Percentiles rank a stretch among this genome's conserved stretches.
Conservation (phyloP, 2,888 invertebrate species). For the Noctua janthe region DNA sequence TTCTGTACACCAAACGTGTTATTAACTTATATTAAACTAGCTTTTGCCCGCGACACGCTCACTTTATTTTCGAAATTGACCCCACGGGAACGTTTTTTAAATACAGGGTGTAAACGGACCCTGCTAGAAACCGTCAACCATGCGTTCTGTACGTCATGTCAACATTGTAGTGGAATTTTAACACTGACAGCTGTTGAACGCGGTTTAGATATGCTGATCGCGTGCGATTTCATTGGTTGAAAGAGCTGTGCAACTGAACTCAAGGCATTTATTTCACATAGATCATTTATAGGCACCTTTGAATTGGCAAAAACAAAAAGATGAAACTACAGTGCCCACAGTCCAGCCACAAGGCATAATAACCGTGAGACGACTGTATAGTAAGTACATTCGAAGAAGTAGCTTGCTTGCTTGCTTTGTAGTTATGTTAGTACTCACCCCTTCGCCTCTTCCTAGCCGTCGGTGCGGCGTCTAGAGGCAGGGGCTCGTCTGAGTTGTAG, state of each 20-base stretch:
- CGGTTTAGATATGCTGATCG: no score
- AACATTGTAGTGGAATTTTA: no score
- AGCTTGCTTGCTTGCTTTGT: not conserved
- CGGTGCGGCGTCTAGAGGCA: constrained; percentile 80
- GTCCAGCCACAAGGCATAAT: not conserved
- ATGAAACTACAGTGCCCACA: not conserved
- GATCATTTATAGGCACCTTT: not conserved
- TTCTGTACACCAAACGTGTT: constrained; percentile 82
- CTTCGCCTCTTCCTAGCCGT: constrained; percentile 76
- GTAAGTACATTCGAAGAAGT: not conserved
- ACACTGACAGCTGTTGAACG: no score
- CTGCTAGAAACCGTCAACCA: not conserved
- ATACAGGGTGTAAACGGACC: not conserved
- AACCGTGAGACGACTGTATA: not conserved
- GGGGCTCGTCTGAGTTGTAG: constrained; percentile 85
- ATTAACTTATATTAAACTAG: not conserved
- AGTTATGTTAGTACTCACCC: constrained; percentile 65
- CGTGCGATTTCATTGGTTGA: no score
- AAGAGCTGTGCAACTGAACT: no score
- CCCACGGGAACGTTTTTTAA: not conserved
- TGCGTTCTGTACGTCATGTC: not conserved
- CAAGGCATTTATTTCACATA: not conserved
- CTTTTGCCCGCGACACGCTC: not conserved
- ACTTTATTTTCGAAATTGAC: not conserved
- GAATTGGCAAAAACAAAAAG: not conserved